Evolutionary conservation across 2,113 vertebrate species (phyloP), one percentile per base, ranked within the genome.

Genomic region (Dasypus novemcinctus): DNA sequence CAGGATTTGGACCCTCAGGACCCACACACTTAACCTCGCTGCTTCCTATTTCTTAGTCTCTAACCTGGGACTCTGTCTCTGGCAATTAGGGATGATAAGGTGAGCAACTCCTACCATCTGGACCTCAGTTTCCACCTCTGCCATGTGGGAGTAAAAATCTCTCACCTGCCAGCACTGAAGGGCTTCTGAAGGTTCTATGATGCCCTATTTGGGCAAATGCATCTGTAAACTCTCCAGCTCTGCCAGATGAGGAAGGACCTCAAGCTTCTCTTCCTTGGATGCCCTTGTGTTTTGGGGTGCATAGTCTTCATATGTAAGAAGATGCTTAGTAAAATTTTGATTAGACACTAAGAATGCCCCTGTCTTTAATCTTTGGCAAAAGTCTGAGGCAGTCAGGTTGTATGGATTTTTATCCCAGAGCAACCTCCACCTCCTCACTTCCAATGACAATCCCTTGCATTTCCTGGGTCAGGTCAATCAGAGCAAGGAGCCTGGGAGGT

Each of bases 401-500:
- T 91, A 85, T 96, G 96, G 92, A 95, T 98, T 97, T 97, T 98
- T 98, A 97, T 98, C 96, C 21, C 21, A 88, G 59, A 92, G 81
- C 29, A 91, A 94, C 95, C 92, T 91, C 96, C 46, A 91, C 75
- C 84, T 98, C 87, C 88, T 95, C 82, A 80, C 95, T 96, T 91
- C 80, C 85, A 97, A 74, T 92, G 96, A 97, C 95, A 87, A 90
- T 96, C 97, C 95, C 78, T 97, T 95, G 89, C 97, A 90, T 94
- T 85, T 98, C 94, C 88, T 95, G 98, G 92, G 94, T 98, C 96
- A 91, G 97, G 90, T 90, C 96, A 93, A 54, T 94, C 94, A 95
- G 97, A 98, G 94, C 96, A 90, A 89, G 91, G 66, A 98, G 94
- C 92, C 7, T 0, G 54, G 74, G 93, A 95, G 96, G 85, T 89